phyloP scores from a whole-genome alignment of 2,888 invertebrate genomes.

The Agrilus biguttatus region DNA sequence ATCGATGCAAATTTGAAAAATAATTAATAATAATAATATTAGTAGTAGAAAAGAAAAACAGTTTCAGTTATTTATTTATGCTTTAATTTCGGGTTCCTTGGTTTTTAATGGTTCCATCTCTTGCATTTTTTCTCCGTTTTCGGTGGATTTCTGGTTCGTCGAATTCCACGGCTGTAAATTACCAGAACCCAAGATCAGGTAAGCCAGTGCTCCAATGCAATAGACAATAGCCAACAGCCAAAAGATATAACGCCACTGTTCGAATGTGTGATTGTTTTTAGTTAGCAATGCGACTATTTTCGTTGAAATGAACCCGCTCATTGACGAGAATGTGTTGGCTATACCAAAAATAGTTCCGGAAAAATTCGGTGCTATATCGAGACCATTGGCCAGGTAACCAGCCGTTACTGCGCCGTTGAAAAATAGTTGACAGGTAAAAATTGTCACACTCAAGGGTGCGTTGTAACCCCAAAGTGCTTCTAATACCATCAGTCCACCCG shows the following conservation, averaged over 20 bases:
- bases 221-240: slow-evolving; percentile 64
- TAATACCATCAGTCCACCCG: slow-evolving; percentile 58
- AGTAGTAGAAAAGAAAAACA: neutral
- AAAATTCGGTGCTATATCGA: slow-evolving; percentile 81
- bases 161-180: slow-evolving; percentile 45
- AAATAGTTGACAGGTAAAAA: slow-evolving; percentile 67
- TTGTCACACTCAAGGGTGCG: slow-evolving; percentile 55
- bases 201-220: slow-evolving; percentile 47
- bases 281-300: slow-evolving; percentile 69
- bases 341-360: slow-evolving; percentile 80
- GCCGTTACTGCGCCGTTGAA: slow-evolving; percentile 77
- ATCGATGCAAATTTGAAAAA: no score
- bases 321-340: slow-evolving; percentile 74
- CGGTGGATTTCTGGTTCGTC: slow-evolving; percentile 11
- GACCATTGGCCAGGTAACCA: slow-evolving; percentile 71
- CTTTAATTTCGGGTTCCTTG: slow-evolving; percentile 16
- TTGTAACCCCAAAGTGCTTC: slow-evolving; percentile 59
- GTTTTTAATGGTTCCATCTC: slow-evolving; percentile 28
- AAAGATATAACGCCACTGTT: slow-evolving; percentile 70
- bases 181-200: slow-evolving; percentile 50
- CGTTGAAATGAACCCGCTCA: slow-evolving; percentile 70
- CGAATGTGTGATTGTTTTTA: slow-evolving; percentile 54
- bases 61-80: slow-evolving; percentile 3
- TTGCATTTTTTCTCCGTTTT: slow-evolving; percentile 14
- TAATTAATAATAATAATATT: neutral